phyloP scores from a whole-genome alignment of 2,888 invertebrate species.

The Drosophila suboccidentalis region DNA sequence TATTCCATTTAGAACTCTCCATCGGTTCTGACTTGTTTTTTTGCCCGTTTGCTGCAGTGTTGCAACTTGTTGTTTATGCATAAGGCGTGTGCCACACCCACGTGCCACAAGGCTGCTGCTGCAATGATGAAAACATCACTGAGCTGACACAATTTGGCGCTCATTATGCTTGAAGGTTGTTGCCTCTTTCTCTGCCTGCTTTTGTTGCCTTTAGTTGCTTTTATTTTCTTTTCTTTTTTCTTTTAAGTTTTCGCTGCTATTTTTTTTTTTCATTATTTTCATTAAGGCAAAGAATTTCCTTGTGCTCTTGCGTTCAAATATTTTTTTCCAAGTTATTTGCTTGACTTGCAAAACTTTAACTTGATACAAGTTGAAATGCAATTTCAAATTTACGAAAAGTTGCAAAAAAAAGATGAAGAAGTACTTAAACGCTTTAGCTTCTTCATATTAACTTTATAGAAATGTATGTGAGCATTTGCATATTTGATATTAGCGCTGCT shows the following conservation, averaged over 20 bases:
- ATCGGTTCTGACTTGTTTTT: background rate
- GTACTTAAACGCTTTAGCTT: slow-evolving; percentile 54
- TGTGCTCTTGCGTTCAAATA: slow-evolving; percentile 14
- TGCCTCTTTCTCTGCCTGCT: slow-evolving; percentile 29
- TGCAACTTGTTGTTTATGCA: slow-evolving; percentile 69
- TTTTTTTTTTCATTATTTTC: slow-evolving; percentile 39
- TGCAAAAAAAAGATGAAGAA: slow-evolving; percentile 11
- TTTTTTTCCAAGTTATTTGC: slow-evolving; percentile 19
- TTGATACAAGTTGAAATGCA: slow-evolving; percentile 34
- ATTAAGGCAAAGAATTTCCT: slow-evolving; percentile 37
- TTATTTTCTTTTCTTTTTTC: slow-evolving; percentile 10
- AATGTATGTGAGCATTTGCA: slow-evolving; percentile 36
- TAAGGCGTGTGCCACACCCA: slow-evolving; percentile 40
- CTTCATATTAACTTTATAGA: slow-evolving; percentile 39
- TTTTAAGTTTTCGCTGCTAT: slow-evolving; percentile 23
- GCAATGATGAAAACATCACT: slow-evolving; percentile 44
- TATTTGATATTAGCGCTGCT: slow-evolving; percentile 48
- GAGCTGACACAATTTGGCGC: slow-evolving; percentile 74
- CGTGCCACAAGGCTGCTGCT: slow-evolving; percentile 17
- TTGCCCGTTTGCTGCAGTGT: slow-evolving; percentile 27
- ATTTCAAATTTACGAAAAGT: slow-evolving; percentile 19
- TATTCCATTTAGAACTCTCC: too few relatives aligned
- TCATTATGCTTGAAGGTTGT: slow-evolving; percentile 71
- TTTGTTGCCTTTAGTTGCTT: slow-evolving; percentile 17
- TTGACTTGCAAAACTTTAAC: slow-evolving; percentile 30